Evolutionary conservation across 2,888 invertebrate species (phyloP).

Genomic region (Drosophila maculinotata): DNA sequence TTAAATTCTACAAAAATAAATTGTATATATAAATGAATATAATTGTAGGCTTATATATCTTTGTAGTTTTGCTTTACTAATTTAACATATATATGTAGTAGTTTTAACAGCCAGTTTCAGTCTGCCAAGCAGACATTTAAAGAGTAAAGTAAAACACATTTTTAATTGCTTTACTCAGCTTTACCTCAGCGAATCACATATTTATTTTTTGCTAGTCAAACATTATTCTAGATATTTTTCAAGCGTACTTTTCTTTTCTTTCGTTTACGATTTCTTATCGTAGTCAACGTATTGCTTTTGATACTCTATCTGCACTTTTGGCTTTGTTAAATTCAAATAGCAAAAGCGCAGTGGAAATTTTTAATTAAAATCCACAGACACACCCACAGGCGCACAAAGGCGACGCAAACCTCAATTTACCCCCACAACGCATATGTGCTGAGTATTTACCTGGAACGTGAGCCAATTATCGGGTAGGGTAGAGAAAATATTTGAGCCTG

Average conservation of each 20-base stretch:
- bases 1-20: too few species aligned
- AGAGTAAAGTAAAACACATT: too few species aligned
- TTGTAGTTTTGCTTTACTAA: too few species aligned
- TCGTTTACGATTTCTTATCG: neutral
- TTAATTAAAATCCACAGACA: constrained; percentile 68
- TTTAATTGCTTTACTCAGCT: too few species aligned
- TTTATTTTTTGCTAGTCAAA: neutral
- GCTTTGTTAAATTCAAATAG: constrained; percentile 58
- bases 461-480: constrained; percentile 71
- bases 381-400: constrained; percentile 21
- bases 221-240: neutral
- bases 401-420: constrained; percentile 11
- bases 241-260: neutral
- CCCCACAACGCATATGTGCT: constrained; percentile 61
- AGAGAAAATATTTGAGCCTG: constrained; percentile 33
- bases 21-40: too few species aligned
- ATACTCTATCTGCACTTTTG: constrained; percentile 56
- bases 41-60: too few species aligned
- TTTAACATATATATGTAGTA: too few species aligned
- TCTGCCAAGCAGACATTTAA: neutral
- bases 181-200: too few species aligned
- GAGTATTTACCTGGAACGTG: constrained; percentile 78
- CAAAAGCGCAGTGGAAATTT: constrained; percentile 46
- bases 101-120: too few species aligned
- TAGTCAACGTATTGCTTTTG: constrained; percentile 5